Evolutionary conservation across 2,888 invertebrate genomes (phyloP).

Genomic region (Trachelus stipa): DNA sequence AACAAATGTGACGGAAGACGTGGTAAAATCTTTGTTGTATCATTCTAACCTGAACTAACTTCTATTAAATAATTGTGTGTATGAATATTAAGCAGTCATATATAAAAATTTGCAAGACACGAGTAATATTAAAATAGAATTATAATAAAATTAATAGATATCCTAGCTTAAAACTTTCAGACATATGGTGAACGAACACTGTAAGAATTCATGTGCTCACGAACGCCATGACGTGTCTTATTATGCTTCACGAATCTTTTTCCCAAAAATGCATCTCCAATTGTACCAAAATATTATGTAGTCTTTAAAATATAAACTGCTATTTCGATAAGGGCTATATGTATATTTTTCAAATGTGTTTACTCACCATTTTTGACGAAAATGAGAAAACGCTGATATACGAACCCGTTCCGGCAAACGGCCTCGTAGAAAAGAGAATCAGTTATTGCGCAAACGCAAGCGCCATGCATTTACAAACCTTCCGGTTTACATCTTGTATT

Average conservation of each 20-base stretch:
- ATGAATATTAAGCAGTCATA: too few species aligned
- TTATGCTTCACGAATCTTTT: constrained; percentile 27
- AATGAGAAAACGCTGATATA: constrained; percentile 31
- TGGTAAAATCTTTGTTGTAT: too few species aligned
- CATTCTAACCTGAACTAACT: too few species aligned
- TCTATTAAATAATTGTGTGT: too few species aligned
- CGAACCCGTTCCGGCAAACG: constrained; percentile 32
- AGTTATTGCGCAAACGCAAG: constrained; percentile 24
- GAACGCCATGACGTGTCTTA: constrained; percentile 19
- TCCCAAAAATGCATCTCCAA: constrained; percentile 20
- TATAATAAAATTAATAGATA: too few species aligned
- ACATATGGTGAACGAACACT: too few species aligned
- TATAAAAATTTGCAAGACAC: too few species aligned
- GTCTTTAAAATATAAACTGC: too few species aligned
- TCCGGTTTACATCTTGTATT: constrained; percentile 22
- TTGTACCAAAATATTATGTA: constrained; percentile 7
- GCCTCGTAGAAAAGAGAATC: constrained; percentile 31
- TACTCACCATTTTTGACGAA: constrained; percentile 37
- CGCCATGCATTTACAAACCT: constrained; percentile 10
- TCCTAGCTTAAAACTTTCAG: too few species aligned
- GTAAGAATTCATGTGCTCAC: constrained; percentile 16
- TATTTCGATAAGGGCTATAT: too few species aligned
- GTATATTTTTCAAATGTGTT: constrained; percentile 27
- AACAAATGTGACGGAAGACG: too few species aligned
- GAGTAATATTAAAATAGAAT: too few species aligned